Conservation (phyloP, 2,797 vertebrate species). For the Amazonetta brasiliensis region DNA sequence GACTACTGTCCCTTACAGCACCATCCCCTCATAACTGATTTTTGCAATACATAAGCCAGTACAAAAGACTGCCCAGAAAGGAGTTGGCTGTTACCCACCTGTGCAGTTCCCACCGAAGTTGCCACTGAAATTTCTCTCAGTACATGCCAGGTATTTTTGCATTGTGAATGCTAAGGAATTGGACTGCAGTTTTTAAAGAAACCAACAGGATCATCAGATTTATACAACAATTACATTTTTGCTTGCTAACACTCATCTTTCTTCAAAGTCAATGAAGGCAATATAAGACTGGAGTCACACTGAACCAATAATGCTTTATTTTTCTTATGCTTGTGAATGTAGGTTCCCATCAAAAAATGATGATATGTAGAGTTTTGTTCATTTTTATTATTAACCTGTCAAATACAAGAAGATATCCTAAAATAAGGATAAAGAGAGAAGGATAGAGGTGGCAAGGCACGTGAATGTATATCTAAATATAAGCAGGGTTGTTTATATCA, state of each 20-base stretch:
- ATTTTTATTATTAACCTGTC: not conserved
- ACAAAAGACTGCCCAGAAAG: not conserved
- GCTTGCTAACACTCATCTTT: not conserved
- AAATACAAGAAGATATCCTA: not conserved
- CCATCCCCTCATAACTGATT: not conserved
- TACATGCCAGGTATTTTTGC: not conserved
- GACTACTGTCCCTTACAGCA: not conserved
- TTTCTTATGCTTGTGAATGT: not conserved
- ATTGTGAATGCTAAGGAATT: not conserved
- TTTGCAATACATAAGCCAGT: not conserved
- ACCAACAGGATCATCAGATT: not conserved
- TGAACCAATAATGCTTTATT: not conserved
- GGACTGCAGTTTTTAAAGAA: not conserved
- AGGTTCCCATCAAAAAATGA: not conserved
- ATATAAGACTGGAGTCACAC: not conserved
- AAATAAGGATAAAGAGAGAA: not conserved
- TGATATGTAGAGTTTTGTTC: not conserved
- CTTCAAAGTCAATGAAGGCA: not conserved
- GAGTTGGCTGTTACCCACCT: not conserved
- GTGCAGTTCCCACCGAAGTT: not conserved
- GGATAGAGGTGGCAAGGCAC: not conserved
- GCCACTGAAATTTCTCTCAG: not conserved
- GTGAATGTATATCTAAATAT: not conserved
- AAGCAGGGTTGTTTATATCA: not conserved
- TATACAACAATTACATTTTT: not conserved